phyloP scores from a whole-genome alignment of 2,113 vertebrate genomes.

The Aphyosemion australe region DNA sequence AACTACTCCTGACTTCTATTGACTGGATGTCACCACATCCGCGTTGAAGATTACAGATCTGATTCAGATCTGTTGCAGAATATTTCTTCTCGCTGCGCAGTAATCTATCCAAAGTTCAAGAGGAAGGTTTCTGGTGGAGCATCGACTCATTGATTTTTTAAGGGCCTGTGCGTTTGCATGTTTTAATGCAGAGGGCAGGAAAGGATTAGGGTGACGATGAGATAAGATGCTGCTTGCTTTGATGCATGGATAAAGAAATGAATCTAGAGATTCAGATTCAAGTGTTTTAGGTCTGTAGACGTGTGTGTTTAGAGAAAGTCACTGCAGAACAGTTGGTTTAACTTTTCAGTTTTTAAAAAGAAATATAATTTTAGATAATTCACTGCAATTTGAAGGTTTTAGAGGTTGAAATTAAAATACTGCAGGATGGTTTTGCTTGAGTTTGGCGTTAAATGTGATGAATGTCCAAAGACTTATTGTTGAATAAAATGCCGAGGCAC shows the following conservation, averaged over 20 bases:
- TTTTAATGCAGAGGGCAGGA: not conserved
- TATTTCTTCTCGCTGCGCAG: conserved; percentile 38
- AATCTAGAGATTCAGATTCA: conserved; percentile 7
- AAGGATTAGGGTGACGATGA: conserved; percentile 17
- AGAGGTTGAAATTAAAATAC: conserved; percentile 4
- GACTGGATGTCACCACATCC: conserved; percentile 47
- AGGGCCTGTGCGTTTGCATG: conserved; percentile 25
- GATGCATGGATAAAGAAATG: not conserved
- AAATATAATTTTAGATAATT: not conserved
- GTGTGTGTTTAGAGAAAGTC: not conserved
- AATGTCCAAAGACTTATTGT: not conserved
- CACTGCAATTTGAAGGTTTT: not conserved
- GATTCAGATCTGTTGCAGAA: conserved; percentile 27
- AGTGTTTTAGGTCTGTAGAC: not conserved
- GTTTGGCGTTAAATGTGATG: not conserved
- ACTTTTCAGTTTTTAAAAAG: not conserved
- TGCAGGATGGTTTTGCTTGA: not conserved
- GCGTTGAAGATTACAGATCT: conserved; percentile 42
- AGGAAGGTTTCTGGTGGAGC: conserved; percentile 5
- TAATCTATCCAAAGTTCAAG: conserved; percentile 43
- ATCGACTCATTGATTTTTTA: conserved; percentile 38
- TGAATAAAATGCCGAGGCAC: too few species aligned
- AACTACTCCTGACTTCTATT: conserved; percentile 32
- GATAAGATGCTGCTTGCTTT: conserved; percentile 6
- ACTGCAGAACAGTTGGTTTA: not conserved